Evolutionary conservation across 2,888 invertebrate genomes (phyloP).

Genomic region (Amblyteles armatorius): DNA sequence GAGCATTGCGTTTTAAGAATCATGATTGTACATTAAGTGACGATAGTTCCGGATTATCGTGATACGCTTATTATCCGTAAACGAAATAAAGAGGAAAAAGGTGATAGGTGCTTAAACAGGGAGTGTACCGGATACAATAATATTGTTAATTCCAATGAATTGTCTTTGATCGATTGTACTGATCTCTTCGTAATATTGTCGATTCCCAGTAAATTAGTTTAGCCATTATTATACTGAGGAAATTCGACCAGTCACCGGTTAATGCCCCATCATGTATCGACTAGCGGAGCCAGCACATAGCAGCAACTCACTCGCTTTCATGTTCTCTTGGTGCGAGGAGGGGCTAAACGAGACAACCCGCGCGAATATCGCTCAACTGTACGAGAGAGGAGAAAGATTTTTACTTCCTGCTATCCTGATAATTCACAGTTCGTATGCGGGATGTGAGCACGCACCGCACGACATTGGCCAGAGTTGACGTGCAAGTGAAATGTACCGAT

Average conservation of each 20-base stretch:
- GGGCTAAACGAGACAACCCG: slow-evolving; percentile 84
- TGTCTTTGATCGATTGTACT: neutral
- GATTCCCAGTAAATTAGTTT: neutral
- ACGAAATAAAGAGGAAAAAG: neutral
- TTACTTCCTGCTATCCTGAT: slow-evolving; percentile 77
- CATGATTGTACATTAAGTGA: neutral
- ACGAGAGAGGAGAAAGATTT: slow-evolving; percentile 78
- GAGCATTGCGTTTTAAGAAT: neutral
- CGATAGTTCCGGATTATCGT: slow-evolving; percentile 6
- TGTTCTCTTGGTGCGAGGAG: slow-evolving; percentile 81
- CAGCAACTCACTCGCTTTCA: slow-evolving; percentile 27
- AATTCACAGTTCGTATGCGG: slow-evolving; percentile 80
- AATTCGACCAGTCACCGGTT: neutral
- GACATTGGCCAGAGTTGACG: slow-evolving; percentile 49
- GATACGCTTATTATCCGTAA: neutral
- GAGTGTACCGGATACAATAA: neutral
- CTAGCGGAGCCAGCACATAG: slow-evolving; percentile 4
- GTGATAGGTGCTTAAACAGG: neutral
- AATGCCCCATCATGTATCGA: slow-evolving; percentile 28
- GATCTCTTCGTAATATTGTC: neutral
- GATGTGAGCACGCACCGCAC: slow-evolving; percentile 82
- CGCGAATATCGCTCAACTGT: slow-evolving; percentile 81
- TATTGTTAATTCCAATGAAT: neutral
- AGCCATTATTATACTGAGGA: neutral
- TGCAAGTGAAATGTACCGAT: neutral